Conservation (phyloP, 2,113 vertebrate genomes). For the Salvator merianae region DNA sequence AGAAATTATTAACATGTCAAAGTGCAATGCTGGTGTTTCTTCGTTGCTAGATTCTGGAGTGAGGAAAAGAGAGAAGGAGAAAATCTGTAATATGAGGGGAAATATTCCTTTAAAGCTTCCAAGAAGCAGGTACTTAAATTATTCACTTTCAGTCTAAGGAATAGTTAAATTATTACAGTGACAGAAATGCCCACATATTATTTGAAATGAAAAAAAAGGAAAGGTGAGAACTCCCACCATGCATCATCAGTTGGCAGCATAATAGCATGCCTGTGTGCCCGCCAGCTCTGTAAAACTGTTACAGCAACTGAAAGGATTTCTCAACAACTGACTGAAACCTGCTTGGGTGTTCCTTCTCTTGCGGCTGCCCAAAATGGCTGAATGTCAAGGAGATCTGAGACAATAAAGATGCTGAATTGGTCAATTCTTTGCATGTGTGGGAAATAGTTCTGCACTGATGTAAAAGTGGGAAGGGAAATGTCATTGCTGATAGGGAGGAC, state of each 20-base stretch:
- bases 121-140: neutral
- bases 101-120: neutral
- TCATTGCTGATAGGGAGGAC: neutral
- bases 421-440: conserved; percentile 20
- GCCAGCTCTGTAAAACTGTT: conserved; percentile 7
- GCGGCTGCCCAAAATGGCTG: conserved; percentile 26
- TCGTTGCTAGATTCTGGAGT: neutral
- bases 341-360: conserved; percentile 32
- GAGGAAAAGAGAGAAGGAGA: neutral
- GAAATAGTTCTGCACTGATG: conserved; percentile 15
- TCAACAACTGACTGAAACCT: conserved; percentile 28
- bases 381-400: conserved; percentile 24
- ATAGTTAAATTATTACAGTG: conserved; percentile 21
- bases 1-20: neutral
- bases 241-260: neutral
- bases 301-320: neutral
- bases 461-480: neutral
- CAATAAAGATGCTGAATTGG: conserved; percentile 12
- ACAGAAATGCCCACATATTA: neutral
- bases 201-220: neutral
- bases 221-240: neutral
- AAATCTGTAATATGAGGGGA: neutral
- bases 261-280: neutral
- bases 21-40: neutral
- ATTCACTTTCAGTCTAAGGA: conserved; percentile 14